Percentiles rank a stretch among this genome's conserved stretches.
phyloP scores from a whole-genome alignment of 2,113 vertebrate genomes.

The Chionis minor region DNA sequence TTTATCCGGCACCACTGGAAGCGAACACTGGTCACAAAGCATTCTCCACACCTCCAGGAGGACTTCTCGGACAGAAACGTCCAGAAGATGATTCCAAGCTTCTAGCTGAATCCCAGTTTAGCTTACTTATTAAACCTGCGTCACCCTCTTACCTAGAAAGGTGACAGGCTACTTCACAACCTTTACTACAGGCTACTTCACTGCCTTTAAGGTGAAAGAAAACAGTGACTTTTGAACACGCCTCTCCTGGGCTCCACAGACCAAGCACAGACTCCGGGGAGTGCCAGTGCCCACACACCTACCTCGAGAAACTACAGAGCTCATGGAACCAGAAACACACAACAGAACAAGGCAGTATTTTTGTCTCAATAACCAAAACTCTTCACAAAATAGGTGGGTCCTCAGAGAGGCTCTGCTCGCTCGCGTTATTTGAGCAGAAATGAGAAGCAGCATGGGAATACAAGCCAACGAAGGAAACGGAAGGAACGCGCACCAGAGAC shows the following conservation, averaged over 20 bases:
- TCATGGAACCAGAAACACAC: neutral
- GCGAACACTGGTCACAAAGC: neutral
- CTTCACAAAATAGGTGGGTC: neutral
- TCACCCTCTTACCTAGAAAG: neutral
- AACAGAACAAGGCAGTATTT: rapidly evolving
- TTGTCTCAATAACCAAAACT: neutral
- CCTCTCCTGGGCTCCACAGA: neutral
- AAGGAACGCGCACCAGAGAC: neutral
- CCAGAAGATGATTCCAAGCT: neutral
- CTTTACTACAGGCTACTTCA: too few relatives aligned
- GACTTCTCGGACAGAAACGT: neutral
- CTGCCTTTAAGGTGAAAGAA: neutral
- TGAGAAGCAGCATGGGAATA: neutral
- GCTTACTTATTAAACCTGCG: neutral
- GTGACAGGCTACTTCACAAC: neutral
- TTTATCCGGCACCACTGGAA: neutral
- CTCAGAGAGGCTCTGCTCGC: rapidly evolving
- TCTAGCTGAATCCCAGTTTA: neutral
- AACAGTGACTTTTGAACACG: neutral
- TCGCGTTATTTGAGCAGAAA: neutral
- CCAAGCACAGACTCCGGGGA: rapidly evolving
- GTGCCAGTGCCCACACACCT: neutral
- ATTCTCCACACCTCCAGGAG: neutral
- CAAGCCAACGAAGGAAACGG: neutral
- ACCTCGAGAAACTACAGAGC: neutral